These are phyloP conservation scores for Byasa hedistus DNA, from an alignment of 2,888 invertebrate species.

Conservation along the genomic window DNA sequence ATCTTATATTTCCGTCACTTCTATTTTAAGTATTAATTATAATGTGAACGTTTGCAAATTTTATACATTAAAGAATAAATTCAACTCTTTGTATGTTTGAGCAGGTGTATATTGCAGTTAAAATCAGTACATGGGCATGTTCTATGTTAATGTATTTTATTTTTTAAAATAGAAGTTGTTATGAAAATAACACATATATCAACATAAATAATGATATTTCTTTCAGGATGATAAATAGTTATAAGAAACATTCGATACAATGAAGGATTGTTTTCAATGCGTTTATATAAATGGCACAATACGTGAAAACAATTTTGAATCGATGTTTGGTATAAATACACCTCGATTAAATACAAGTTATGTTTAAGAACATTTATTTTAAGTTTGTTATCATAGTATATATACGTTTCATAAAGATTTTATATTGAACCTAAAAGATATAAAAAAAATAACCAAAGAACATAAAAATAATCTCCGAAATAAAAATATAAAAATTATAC, in stretches of 20 bases:
- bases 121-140: not conserved
- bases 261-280: conserved; percentile 4
- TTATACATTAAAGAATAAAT: not conserved
- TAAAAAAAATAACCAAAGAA: not conserved
- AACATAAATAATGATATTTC: not conserved
- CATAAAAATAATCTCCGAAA: not conserved
- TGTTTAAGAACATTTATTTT: no score
- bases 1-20: not conserved
- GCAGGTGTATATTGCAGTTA: not conserved
- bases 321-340: not conserved
- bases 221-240: not conserved
- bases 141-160: not conserved
- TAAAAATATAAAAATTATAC: conserved; percentile 53
- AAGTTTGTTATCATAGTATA: no score
- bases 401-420: no score
- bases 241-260: conserved; percentile 2
- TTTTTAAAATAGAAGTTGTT: not conserved
- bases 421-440: no score
- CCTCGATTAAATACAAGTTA: no score
- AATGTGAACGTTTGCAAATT: not conserved
- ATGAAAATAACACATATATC: not conserved
- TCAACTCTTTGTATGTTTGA: not conserved
- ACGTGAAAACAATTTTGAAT: not conserved
- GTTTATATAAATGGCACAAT: not conserved
- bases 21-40: not conserved